These are phyloP conservation scores for Formica aserva DNA, from an alignment of 2,888 invertebrate species.

Conservation along the genomic window DNA sequence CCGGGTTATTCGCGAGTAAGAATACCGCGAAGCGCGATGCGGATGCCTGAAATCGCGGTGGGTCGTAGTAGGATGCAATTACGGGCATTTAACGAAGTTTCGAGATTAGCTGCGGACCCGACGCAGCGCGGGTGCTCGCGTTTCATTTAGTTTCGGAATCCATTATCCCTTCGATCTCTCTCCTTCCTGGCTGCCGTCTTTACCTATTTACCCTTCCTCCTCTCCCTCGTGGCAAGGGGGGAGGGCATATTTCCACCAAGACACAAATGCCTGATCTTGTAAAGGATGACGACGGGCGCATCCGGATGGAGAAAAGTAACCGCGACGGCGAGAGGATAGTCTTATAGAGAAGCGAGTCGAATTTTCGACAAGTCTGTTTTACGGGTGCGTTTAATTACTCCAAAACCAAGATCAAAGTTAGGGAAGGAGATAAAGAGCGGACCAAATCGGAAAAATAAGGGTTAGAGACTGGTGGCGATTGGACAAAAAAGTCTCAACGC, in stretches of 20 bases:
- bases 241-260: slow-evolving; percentile 46
- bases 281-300: slow-evolving; percentile 28
- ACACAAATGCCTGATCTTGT: slow-evolving; percentile 62
- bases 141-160: slow-evolving; percentile 83
- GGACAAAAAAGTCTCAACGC: slow-evolving; percentile 14
- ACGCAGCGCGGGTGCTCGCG: slow-evolving; percentile 73
- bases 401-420: slow-evolving; percentile 65
- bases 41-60: slow-evolving; percentile 58
- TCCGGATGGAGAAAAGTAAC: slow-evolving; percentile 30
- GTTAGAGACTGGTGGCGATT: slow-evolving; percentile 27
- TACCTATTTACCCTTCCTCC: not conserved
- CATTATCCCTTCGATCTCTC: slow-evolving; percentile 79
- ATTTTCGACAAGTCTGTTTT: slow-evolving; percentile 65
- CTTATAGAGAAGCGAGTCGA: slow-evolving; percentile 49
- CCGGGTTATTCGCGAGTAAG: slow-evolving; percentile 33
- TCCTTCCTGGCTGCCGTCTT: slow-evolving; percentile 43
- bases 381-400: slow-evolving; percentile 70
- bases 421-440: slow-evolving; percentile 16
- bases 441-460: not conserved
- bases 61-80: slow-evolving; percentile 81
- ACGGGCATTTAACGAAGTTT: slow-evolving; percentile 84
- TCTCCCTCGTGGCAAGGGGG: slow-evolving; percentile 7
- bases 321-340: slow-evolving; percentile 21
- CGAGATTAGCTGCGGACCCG: slow-evolving; percentile 81
- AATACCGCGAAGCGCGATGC: slow-evolving; percentile 53